Evolutionary conservation across 2,113 vertebrate genomes (phyloP).

Genomic region (Cynoglossus semilaevis): DNA sequence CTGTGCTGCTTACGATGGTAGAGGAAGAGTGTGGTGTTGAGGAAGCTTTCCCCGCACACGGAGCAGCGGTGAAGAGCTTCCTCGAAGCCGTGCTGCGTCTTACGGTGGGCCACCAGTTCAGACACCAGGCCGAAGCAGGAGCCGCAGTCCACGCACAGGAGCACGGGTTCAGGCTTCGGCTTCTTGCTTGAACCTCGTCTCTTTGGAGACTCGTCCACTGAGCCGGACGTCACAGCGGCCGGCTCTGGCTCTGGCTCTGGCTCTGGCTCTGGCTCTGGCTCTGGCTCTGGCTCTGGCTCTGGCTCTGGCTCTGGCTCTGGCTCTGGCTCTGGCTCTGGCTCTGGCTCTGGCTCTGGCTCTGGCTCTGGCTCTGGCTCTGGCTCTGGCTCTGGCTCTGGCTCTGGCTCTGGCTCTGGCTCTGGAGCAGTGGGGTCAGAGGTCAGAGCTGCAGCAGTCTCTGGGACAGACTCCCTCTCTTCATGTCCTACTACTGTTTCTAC

Average conservation of each 20-base stretch:
- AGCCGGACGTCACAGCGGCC: constrained; percentile 10
- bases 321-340: no score
- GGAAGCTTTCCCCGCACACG: constrained; percentile 86
- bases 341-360: no score
- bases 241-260: no score
- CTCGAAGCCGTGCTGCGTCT: constrained; percentile 79
- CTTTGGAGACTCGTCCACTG: constrained; percentile 59
- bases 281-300: no score
- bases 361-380: no score
- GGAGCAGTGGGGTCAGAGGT: constrained; percentile 20
- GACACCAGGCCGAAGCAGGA: constrained; percentile 83
- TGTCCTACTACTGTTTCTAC: not conserved
- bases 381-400: no score
- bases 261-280: no score
- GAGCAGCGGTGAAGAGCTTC: constrained; percentile 84
- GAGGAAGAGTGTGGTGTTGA: constrained; percentile 91
- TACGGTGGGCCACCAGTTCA: constrained; percentile 85
- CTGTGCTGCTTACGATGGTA: constrained; percentile 89
- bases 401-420: no score
- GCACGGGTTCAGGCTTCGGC: constrained; percentile 71
- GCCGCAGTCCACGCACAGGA: constrained; percentile 89
- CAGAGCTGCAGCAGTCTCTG: constrained; percentile 27
- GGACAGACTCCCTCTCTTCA: constrained; percentile 16
- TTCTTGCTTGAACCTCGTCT: constrained; percentile 67
- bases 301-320: no score